Base-by-base conservation (phyloP, 2,888 invertebrate genomes). In the Arctia plantaginis region DNA sequence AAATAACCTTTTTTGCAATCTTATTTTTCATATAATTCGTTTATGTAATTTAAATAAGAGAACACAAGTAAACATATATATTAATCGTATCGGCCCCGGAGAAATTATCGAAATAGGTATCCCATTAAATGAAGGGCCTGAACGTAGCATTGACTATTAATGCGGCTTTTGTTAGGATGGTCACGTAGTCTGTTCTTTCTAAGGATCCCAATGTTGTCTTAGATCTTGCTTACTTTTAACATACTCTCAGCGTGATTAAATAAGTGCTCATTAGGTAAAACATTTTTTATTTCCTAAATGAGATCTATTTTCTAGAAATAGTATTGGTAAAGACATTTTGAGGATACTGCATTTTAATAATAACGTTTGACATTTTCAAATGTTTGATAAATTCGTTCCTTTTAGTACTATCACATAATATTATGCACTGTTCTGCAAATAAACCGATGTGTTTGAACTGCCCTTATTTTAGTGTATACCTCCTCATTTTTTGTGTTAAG, bases 161-260 rank as follows among this genome's bases (percentile, higher is more conserved):
- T 76, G 70, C 47, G 74, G 41, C 39, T 66, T 66, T 73, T 73
- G 41, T 12, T 39, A 84, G 71, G 79, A 69, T 66, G 69, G 66
- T 81, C 84, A 82, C 82, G 84, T 83, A 79, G 10, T 10, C 66
- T 23, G 71, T 81, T 79, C 79, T 74, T 72, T 83, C 75, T 74
- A 81, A 79, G 84, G 74, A 74, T 83, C 72, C 62, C 71, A 79
- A 83, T 77, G 73, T 75, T 67, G 65, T 68, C 74, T 78, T 41
- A 55, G 67, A 13, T 23, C 65, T 65, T 35, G 51, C 18, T 55
- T 12, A 41, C 27, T 65, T 39, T 66, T 41, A n/a, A 41, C n/a
- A 41, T 44, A 27, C 64, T 23, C 18, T 67, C 27, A 27, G 15
- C 13, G 13, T 12, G 59, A 59, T 27, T 12, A 27, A 27, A n/a